Evolutionary conservation across 2,797 vertebrate genomes (phyloP).

Genomic region (Esox masquinongy): DNA sequence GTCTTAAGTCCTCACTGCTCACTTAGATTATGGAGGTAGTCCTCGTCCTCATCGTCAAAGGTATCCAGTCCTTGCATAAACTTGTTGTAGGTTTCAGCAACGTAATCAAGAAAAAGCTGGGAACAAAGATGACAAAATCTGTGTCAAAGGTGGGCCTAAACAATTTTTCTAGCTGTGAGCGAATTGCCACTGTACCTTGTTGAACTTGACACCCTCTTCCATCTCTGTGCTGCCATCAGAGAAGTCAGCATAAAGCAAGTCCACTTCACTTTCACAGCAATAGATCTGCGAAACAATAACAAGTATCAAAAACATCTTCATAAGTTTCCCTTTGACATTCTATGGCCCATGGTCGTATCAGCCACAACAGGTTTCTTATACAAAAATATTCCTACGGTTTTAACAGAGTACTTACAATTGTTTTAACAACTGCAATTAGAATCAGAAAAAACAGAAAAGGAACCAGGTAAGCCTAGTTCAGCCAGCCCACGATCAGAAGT

Average conservation of each 20-base stretch:
- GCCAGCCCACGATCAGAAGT: too few relatives aligned
- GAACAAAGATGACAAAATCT: constrained; percentile 5
- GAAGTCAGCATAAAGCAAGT: constrained; percentile 82
- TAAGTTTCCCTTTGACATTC: too few relatives aligned
- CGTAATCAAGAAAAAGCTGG: constrained; percentile 87
- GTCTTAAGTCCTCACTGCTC: constrained; percentile 49
- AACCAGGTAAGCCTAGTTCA: too few relatives aligned
- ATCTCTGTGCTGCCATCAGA: constrained; percentile 76
- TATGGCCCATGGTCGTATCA: too few relatives aligned
- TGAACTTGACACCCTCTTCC: constrained; percentile 84
- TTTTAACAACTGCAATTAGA: too few relatives aligned
- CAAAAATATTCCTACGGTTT: too few relatives aligned
- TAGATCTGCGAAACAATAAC: constrained; percentile 54
- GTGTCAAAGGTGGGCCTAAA: constrained; percentile 6
- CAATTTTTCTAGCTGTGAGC: background rate
- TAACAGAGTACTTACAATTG: too few relatives aligned
- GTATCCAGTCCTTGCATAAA: constrained; percentile 90
- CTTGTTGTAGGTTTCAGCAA: constrained; percentile 83
- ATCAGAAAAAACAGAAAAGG: too few relatives aligned
- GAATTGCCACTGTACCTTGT: constrained; percentile 75
- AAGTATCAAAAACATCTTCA: too few relatives aligned
- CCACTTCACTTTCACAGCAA: constrained; percentile 71
- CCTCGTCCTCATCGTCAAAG: constrained; percentile 84
- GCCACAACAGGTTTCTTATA: too few relatives aligned
- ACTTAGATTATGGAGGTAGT: constrained; percentile 84